phyloP scores from a whole-genome alignment of 2,888 invertebrate species.

The Octodonta nipae region DNA sequence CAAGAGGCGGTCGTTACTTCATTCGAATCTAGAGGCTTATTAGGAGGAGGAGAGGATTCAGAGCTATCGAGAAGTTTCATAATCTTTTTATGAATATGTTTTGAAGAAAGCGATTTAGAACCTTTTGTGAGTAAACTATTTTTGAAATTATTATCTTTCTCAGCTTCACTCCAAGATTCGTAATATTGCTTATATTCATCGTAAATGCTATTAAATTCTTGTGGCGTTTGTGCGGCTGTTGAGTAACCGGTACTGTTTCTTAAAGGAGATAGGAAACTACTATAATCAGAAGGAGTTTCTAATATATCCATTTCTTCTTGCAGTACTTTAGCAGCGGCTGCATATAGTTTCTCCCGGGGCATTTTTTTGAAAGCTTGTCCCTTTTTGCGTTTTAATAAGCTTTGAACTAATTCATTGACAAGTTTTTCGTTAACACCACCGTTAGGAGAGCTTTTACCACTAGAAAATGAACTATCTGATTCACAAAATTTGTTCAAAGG shows the following conservation, averaged over 20 bases:
- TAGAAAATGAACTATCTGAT: constrained; percentile 42
- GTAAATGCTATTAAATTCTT: constrained; percentile 35
- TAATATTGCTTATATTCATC: constrained; percentile 43
- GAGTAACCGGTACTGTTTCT: constrained; percentile 34
- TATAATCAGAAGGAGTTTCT: constrained; percentile 32
- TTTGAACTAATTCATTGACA: constrained; percentile 45
- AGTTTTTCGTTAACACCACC: constrained; percentile 41
- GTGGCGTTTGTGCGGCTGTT: constrained; percentile 38
- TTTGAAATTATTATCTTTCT: constrained; percentile 19
- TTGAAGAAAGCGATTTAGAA: constrained; percentile 48
- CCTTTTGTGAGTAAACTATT: constrained; percentile 44
- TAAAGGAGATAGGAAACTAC: constrained; percentile 28
- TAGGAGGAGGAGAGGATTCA: constrained; percentile 18
- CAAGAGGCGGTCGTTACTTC: constrained; percentile 28
- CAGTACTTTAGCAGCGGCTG: constrained; percentile 43
- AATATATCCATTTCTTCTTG: constrained; percentile 42
- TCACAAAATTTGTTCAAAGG: constrained; percentile 35
- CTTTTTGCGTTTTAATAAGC: constrained; percentile 42
- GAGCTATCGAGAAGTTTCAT: constrained; percentile 32
- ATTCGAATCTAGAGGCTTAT: constrained; percentile 23
- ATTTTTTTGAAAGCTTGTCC: constrained; percentile 41
- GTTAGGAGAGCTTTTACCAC: constrained; percentile 40
- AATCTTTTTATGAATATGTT: constrained; percentile 41
- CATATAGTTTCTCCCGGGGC: constrained; percentile 45
- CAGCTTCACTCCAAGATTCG: constrained; percentile 38